phyloP scores from a whole-genome alignment of 2,888 invertebrate genomes.

The Phengaris alcon region DNA sequence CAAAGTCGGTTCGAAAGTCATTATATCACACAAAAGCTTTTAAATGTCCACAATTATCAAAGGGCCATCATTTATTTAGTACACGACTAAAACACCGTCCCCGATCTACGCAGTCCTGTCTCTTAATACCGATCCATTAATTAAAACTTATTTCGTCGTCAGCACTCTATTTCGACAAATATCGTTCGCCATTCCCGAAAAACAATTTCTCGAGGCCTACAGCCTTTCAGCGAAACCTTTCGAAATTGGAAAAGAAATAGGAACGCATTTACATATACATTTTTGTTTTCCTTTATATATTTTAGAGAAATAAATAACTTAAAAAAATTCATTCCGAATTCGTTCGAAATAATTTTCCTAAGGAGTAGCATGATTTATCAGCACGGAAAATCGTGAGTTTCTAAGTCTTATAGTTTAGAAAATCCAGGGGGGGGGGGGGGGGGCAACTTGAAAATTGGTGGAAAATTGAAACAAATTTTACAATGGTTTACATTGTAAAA shows the following conservation, averaged over 20 bases:
- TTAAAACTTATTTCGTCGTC: slow-evolving; percentile 76
- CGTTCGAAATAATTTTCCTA: too few species aligned
- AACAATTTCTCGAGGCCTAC: slow-evolving; percentile 25
- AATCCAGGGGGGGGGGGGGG: too few species aligned
- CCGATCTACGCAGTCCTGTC: slow-evolving; percentile 59
- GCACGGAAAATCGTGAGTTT: too few species aligned
- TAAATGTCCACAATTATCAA: slow-evolving; percentile 26
- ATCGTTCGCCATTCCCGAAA: slow-evolving; percentile 57
- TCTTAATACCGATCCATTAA: slow-evolving; percentile 77
- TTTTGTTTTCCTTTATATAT: slow-evolving; percentile 10
- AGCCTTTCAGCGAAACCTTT: slow-evolving; percentile 27
- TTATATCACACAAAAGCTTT: slow-evolving; percentile 22
- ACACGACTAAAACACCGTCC: slow-evolving; percentile 47
- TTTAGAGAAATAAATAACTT: not conserved
- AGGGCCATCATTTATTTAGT: slow-evolving; percentile 37
- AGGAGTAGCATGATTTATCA: too few species aligned
- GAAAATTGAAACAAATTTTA: too few species aligned
- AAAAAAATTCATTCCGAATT: too few species aligned
- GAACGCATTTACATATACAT: slow-evolving; percentile 25
- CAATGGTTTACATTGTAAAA: too few species aligned
- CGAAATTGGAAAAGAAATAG: slow-evolving; percentile 21
- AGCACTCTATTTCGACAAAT: slow-evolving; percentile 59
- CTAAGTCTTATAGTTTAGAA: too few species aligned
- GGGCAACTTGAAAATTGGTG: too few species aligned
- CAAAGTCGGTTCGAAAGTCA: not conserved